Percentiles rank a stretch among this genome's conserved stretches.
Conservation (phyloP, 2,888 invertebrate genomes). For the Conus canariensis region DNA sequence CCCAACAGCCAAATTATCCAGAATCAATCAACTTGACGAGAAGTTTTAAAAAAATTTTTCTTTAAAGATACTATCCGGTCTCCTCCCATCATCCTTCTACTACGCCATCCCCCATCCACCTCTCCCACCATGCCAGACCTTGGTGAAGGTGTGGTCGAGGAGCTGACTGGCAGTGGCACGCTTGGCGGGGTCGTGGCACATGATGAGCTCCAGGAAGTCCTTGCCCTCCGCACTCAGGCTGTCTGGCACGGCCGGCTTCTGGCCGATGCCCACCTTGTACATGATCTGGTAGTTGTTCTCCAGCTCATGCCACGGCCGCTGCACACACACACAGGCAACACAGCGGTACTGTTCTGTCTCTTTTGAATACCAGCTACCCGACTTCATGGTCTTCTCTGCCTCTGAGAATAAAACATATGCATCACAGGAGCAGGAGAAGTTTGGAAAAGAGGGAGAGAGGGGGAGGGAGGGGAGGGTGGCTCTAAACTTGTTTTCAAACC, state of each 20-base stretch:
- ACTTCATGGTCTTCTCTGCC: too few species aligned
- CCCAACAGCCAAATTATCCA: too few species aligned
- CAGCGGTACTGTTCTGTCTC: too few species aligned
- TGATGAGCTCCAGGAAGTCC: slow-evolving; percentile 88
- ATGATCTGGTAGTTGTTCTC: slow-evolving; percentile 97
- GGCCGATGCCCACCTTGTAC: slow-evolving; percentile 96
- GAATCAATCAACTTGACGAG: too few species aligned
- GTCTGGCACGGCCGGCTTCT: slow-evolving; percentile 88
- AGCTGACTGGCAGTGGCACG: slow-evolving; percentile 87
- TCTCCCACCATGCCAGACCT: slow-evolving; percentile 71
- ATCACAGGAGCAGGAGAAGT: too few species aligned
- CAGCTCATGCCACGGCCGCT: slow-evolving; percentile 95
- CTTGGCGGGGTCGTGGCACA: slow-evolving; percentile 89
- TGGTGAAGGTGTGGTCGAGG: slow-evolving; percentile 86
- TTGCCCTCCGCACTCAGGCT: slow-evolving; percentile 89
- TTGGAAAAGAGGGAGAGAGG: too few species aligned
- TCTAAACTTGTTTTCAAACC: too few species aligned
- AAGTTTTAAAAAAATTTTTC: too few species aligned
- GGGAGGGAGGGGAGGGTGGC: too few species aligned
- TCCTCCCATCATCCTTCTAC: too few species aligned
- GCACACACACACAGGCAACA: slow-evolving; percentile 55
- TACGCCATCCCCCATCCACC: too few species aligned
- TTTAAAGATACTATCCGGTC: not conserved
- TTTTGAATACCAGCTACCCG: not conserved
- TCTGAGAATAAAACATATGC: too few species aligned